Evolutionary conservation across 2,888 invertebrate species (phyloP), one percentile per base, ranked within the genome.

Genomic region (Lasioglossum malachurum): DNA sequence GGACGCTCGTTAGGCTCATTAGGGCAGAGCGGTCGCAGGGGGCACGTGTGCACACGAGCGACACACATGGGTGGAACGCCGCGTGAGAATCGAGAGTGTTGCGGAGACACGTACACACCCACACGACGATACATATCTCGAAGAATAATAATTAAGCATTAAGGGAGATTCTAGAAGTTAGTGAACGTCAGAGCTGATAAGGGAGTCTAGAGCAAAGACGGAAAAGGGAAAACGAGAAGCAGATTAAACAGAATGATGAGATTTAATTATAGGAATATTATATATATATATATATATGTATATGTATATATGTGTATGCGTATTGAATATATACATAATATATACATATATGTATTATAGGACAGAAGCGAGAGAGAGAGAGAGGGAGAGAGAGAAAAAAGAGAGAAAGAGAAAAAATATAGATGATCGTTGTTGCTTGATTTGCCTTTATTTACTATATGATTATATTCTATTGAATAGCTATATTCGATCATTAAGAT

Each of bases 51-150:
- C 31, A 8, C 31, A 8, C 31, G 41, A 57, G 57, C 64, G 83
- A 75, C 79, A 44, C 49, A 38, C 53, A 38, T 53, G 60, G 60
- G 71, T 73, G 78, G 72, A 44, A 71, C 23, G 44, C 19, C 49
- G 23, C 75, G 78, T 75, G 75, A 74, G 72, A 73, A 72, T 85
- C 67, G 78, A 76, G 71, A 80, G 77, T 19, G 80, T 72, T 74
- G 60, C 80, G 82, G 83, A 78, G 77, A 90, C 84, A 89, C 89
- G 87, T 83, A 87, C 86, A 87, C 86, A 91, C 88, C 87, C 88
- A 94, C 92, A 94, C 93, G 94, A 95, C 95, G 95, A 95, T 95
- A 95, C 95, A 95, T 95, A 95, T 95, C 95, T 95, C 94, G 95
- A 94, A 95, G 94, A 94, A 95, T 95, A 95, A 95, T 95, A 95